Base-by-base conservation (phyloP, 2,888 invertebrate species). In the Sthenelais limicola region DNA sequence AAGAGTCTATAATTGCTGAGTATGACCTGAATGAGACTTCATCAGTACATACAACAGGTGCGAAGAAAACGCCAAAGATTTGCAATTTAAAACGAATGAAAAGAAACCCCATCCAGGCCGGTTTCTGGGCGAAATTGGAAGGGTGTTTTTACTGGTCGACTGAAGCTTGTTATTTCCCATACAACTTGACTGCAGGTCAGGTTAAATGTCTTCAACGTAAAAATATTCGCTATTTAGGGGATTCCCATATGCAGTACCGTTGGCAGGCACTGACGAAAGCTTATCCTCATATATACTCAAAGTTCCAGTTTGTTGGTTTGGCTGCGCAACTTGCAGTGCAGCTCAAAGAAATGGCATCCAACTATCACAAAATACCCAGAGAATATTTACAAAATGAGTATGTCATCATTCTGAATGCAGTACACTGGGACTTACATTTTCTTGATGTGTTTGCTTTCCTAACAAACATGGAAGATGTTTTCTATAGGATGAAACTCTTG, bases 351-450 rank as follows among this genome's bases (percentile, higher is more conserved):
- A 21, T 52, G 30, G 12, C 30, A 3, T 28, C 24, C 24, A 3
- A 52, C 4, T 52, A 52, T 24, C 18, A 30, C 7, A 12, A 15
- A 24, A 24, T 24, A 15, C 52, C 52, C 30, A 24, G 24, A 15
- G 52, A 52, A n/a, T 28, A 52, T 26, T 30, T 52, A 30, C 3
- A n/a, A 24, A 24, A 52, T 15, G 30, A 24, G 5, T 30, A 52
- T 24, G 52, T 52, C 52, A 52, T 52, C 3, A 15, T n/a, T 15
- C 30, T 52, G 3, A 52, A 24, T 15, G 15, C 30, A 28, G 52
- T 26, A 15, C 52, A 52, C 52, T 52, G 52, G 52, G 52, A 52
- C 30, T 15, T 52, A 4, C 52, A 52, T 12, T 52, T 52, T 30
- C 26, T 52, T 5, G 52, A 52, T 24, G 52, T 52, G 28, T 52